Evolutionary conservation across 2,888 invertebrate species (phyloP).

Genomic region (Xylophagus ater): DNA sequence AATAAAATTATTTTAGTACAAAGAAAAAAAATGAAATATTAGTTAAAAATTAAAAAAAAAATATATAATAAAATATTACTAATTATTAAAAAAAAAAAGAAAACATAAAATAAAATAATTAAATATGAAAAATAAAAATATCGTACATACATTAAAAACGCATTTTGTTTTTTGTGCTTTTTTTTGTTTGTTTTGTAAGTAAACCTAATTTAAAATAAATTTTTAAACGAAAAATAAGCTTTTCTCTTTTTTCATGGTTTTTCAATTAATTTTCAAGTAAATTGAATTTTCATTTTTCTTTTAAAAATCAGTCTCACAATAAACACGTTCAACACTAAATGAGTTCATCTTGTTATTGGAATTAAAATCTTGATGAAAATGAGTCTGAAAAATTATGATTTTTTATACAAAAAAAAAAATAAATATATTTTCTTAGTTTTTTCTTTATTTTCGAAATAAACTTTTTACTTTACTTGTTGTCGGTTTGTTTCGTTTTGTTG

Average conservation of each 20-base stretch:
- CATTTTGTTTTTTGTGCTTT: too few relatives aligned
- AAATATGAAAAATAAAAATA: too few relatives aligned
- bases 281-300: too few relatives aligned
- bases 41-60: constrained; percentile 33
- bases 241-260: too few relatives aligned
- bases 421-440: too few relatives aligned
- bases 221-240: constrained; percentile 12
- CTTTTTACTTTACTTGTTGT: too few relatives aligned
- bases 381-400: constrained; percentile 15
- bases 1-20: constrained; percentile 30
- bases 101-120: constrained; percentile 21
- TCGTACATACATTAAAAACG: too few relatives aligned
- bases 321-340: constrained; percentile 12
- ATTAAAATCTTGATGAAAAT: constrained; percentile 14
- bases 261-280: not conserved
- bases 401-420: too few relatives aligned
- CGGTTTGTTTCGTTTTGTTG: too few relatives aligned
- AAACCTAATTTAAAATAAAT: too few relatives aligned
- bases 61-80: constrained; percentile 24
- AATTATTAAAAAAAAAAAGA: constrained; percentile 15
- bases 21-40: constrained; percentile 36
- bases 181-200: too few relatives aligned
- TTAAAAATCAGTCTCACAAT: constrained; percentile 18
- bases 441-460: too few relatives aligned
- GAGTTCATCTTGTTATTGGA: constrained; percentile 13